These are phyloP conservation scores for Dendrocincla tyrannina DNA, from an alignment of 2,797 vertebrate genomes.

Conservation along the genomic window DNA sequence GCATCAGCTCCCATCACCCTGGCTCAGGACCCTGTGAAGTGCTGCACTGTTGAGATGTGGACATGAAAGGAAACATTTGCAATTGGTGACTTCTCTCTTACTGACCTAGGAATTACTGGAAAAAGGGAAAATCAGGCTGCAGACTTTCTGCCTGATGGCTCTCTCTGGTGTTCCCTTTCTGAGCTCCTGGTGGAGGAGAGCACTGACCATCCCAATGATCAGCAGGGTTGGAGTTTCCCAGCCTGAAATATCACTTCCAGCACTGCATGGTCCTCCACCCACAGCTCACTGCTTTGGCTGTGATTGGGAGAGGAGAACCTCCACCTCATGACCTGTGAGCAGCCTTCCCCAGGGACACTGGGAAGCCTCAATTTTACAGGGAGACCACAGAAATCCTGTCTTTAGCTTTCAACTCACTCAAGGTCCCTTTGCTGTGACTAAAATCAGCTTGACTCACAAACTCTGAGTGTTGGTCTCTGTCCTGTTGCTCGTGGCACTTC, in stretches of 20 bases:
- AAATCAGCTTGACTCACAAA: neutral
- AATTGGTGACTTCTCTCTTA: neutral
- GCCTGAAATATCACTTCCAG: neutral
- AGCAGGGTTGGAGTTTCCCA: neutral
- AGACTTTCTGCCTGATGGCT: neutral
- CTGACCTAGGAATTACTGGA: neutral
- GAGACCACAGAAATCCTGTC: neutral
- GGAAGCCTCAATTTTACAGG: neutral
- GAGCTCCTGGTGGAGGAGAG: neutral
- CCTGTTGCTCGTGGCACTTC: neutral
- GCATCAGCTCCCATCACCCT: conserved; percentile 1
- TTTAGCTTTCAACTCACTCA: neutral
- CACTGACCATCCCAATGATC: neutral
- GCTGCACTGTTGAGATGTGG: neutral
- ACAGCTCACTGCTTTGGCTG: neutral
- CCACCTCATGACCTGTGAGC: neutral
- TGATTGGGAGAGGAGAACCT: neutral
- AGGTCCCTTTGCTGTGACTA: neutral
- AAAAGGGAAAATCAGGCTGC: neutral
- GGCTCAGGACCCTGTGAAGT: neutral
- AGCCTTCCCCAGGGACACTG: neutral
- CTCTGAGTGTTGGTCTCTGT: neutral
- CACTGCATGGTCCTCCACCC: neutral
- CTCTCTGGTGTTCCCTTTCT: neutral
- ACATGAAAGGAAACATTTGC: neutral